Percentiles rank a stretch among this genome's conserved stretches.
These are phyloP conservation scores for Anoplopoma fimbria DNA, from an alignment of 2,113 vertebrate genomes.

Conservation along the genomic window DNA sequence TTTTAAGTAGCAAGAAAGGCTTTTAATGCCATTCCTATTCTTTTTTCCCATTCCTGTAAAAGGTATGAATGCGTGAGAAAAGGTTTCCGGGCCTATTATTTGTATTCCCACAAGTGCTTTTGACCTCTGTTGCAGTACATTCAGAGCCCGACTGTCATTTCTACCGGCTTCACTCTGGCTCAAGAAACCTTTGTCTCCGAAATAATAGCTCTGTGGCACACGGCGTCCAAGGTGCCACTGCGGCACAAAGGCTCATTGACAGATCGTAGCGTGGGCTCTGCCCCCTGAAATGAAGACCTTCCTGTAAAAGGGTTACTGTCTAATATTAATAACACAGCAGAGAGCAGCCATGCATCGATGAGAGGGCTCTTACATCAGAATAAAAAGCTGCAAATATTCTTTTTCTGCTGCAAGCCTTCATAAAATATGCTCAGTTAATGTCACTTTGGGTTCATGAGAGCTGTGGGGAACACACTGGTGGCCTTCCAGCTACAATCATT, in stretches of 20 bases:
- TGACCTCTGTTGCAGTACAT: conserved; percentile 2
- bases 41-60: background rate
- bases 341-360: conserved; percentile 1
- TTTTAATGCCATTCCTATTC: background rate
- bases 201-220: conserved; percentile 54
- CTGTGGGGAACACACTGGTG: conserved; percentile 11
- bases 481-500: conserved; percentile 10
- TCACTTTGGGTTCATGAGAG: conserved; percentile 16
- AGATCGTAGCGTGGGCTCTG: conserved; percentile 32
- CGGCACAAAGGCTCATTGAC: conserved; percentile 57
- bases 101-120: background rate
- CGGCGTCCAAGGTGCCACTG: conserved; percentile 38
- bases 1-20: no score
- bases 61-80: background rate
- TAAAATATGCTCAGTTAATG: conserved; percentile 1
- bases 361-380: background rate
- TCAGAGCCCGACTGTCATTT: conserved; percentile 29
- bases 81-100: background rate
- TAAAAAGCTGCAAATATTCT: background rate
- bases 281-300: conserved; percentile 48
- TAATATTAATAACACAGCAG: conserved; percentile 48
- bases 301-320: conserved; percentile 51
- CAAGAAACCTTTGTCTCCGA: conserved; percentile 51
- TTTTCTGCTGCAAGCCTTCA: background rate
- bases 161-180: conserved; percentile 15